Conservation (phyloP, 1,140 invertebrate genomes). For the Frieseomelitta varia region DNA sequence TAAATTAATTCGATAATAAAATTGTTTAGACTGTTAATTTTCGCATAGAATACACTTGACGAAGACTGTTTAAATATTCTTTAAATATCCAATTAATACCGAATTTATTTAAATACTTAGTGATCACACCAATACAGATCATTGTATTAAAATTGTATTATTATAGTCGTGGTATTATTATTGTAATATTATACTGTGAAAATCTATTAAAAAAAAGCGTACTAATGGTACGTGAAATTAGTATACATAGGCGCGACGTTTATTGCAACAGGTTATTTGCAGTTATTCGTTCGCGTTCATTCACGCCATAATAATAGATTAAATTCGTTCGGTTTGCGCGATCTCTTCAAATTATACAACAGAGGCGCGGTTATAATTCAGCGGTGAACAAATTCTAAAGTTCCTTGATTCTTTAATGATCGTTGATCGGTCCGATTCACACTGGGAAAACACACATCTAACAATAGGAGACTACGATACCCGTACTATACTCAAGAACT, state of each 20-base stretch:
- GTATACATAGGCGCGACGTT: neutral
- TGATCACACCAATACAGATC: neutral
- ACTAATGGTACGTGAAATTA: neutral
- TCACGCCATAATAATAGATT: neutral
- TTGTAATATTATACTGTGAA: neutral
- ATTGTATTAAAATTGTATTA: neutral
- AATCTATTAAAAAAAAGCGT: neutral
- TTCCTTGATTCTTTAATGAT: neutral
- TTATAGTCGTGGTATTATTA: neutral
- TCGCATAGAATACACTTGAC: neutral
- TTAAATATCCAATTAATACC: no score
- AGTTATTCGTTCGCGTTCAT: neutral
- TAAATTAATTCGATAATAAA: neutral
- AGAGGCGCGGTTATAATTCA: neutral
- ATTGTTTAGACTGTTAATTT: neutral
- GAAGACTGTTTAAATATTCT: neutral
- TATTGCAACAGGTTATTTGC: neutral
- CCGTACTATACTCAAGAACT: slow-evolving; percentile 55
- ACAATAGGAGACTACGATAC: neutral
- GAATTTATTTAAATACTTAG: neutral
- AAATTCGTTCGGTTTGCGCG: neutral
- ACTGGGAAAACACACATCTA: neutral
- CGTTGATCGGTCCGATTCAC: neutral
- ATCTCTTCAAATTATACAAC: neutral
- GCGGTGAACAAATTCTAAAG: neutral